Evolutionary conservation across 2,888 invertebrate genomes (phyloP), one percentile per base, ranked within the genome.

Genomic region (Pilophorus perplexus): DNA sequence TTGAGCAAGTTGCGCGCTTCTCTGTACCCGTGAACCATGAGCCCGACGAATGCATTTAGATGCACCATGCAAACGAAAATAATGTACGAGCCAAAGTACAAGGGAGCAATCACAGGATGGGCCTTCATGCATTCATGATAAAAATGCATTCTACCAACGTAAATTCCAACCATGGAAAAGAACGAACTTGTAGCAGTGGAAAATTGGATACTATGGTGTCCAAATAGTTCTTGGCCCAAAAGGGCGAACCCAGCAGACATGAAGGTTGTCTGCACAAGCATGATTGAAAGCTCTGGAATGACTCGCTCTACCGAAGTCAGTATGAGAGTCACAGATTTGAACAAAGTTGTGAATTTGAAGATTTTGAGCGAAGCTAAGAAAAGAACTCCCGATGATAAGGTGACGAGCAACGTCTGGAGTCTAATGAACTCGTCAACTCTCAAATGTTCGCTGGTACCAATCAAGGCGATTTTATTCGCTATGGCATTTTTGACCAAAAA

Each of bases 1-100:
- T 46, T 6, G 33, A 20, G 5, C 10, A 10, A 12, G 6, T n/a
- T n/a, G 22, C 25, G 22, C 25, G 48, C 48, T 8, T 14, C n/a
- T 12, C 38, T n/a, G 22, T 12, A 62, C 8, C 62, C 62, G 33
- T 62, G 16, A 28, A 48, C 62, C 4, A 62, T 46, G n/a, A 62
- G 28, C 25, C 46, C 62, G 8, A 62, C 33, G 33, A 27, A 62
- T 10, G 10, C 2, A 6, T n/a, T 14, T 5, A 46, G 18, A 20
- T 33, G 48, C 20, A 62, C n/a, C 3, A 62, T n/a, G 16, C 14
- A n/a, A 2, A 46, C 16, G n/a, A 46, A 1, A 22, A 62, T 14
- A 18, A 62, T 62, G 27, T 46, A 62, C 5, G 38, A 2, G 3
- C 14, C 6, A 14, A 62, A 48, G 27, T 20, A 62, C 2, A 62